Evolutionary conservation across 2,888 invertebrate species (phyloP), one percentile per base, ranked within the genome.

Genomic region (Caenorhabditis uteleia): DNA sequence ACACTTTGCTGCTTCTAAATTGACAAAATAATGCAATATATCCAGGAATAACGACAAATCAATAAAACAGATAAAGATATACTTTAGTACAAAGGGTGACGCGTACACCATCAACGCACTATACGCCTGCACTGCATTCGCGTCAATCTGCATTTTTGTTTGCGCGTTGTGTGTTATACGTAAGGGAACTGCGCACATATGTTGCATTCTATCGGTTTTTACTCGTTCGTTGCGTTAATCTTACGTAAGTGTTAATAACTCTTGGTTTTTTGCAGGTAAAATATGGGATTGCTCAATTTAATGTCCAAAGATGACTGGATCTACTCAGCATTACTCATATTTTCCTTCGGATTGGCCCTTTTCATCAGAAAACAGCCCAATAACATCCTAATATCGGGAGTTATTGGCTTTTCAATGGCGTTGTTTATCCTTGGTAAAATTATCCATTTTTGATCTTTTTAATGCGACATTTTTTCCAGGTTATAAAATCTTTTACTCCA

Each of bases 371-470:
- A 26, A 39, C 36, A 44, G 12, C 44, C 44, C 5, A 43, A 49
- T 10, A 64, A 57, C 33, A 57, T 57, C 5, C 25, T 57, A 34
- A 27, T 53, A 1, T 57, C 57, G 1, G 81, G 81, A 18, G 40
- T 65, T 16, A 60, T 82, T 21, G 81, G 81, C 12, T 66, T 80
- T 36, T 48, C 56, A 4, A 71, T 79, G 51, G 70, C 75, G 16
- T 21, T 77, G 8, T 38, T 74, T 21, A 49, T 73, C 26, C 45
- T 75, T 14, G 62, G 75, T 72, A 33, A 48, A 46, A 34, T 10
- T 12, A n/a, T 34, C 16, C n/a, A 5, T 34, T 34, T 4, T 7
- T n/a, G 16, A 5, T 16, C n/a, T 7, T 14, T 8, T 14, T 34
- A 5, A 34, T 34, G 10, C 12, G 16, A 34, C 12, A 39, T 7